These are phyloP conservation scores for Chrysomela aeneicollis DNA, from an alignment of 2,888 invertebrate genomes.

Conservation along the genomic window DNA sequence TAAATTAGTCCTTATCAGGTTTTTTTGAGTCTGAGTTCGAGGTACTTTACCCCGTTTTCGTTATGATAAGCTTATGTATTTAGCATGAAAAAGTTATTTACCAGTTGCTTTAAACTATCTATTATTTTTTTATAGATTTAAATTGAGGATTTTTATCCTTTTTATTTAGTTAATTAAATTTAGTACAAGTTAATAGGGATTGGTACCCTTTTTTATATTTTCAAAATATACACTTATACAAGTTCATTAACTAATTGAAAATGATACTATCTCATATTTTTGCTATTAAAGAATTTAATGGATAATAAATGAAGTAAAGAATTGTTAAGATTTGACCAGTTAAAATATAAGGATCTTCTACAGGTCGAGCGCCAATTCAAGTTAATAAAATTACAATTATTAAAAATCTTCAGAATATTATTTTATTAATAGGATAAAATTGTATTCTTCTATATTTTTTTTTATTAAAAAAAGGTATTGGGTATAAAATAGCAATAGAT, in stretches of 20 bases:
- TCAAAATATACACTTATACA: constrained; percentile 74
- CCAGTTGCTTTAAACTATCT: constrained; percentile 70
- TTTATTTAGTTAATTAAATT: constrained; percentile 58
- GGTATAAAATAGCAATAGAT: constrained; percentile 73
- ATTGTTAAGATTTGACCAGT: constrained; percentile 70
- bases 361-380: constrained; percentile 75
- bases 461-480: constrained; percentile 67
- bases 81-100: constrained; percentile 73
- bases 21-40: constrained; percentile 72
- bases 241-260: constrained; percentile 69
- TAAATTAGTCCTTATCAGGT: constrained; percentile 66
- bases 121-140: constrained; percentile 67
- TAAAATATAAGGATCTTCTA: constrained; percentile 72
- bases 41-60: constrained; percentile 75
- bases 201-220: constrained; percentile 70
- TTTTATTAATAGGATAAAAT: constrained; percentile 71
- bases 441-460: constrained; percentile 66
- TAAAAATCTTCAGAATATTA: constrained; percentile 68
- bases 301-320: constrained; percentile 67
- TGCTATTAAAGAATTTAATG: constrained; percentile 64
- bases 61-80: constrained; percentile 78
- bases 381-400: constrained; percentile 69
- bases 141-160: constrained; percentile 60
- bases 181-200: constrained; percentile 68
- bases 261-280: constrained; percentile 67